Base-by-base conservation (phyloP, 2,113 vertebrate genomes). In the Megaceryle torquata region DNA sequence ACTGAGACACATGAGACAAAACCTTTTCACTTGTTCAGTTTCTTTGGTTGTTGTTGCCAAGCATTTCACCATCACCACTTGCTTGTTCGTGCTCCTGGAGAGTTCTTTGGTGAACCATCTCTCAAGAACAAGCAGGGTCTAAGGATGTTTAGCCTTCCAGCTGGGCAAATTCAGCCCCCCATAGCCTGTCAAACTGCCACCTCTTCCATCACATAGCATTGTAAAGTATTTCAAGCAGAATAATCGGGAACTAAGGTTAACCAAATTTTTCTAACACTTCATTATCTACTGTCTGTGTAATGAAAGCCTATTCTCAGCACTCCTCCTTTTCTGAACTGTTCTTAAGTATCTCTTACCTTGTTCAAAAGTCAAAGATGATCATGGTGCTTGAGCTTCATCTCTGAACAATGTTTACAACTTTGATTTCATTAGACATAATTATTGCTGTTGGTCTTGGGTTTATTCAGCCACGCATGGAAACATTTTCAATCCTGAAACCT, bases 121-220 rank as follows among this genome's bases (percentile, higher is more conserved):
- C 79, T 16, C 25, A 86, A 5, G 33, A 67, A 64, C 4, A 74
- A 83, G n/a, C 16, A 57, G 41, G 5, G 15, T 53, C 17, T 12
- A 15, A 78, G 37, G 29, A 37, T 37, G 13, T 63, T 60, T 5
- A 75, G 43, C 43, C 8, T 60, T 77, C 41, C 72, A 59, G 25
- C 19, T 64, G 48, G 64, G 13, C 19, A 41, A 67, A 89, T 63
- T 26, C n/a, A 81, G 60, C 12, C 35, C 10, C 19, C n/a, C 14
- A 22, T 0, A 13, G 37, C 44, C 11, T 24, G 15, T 33, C 1
- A 0, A 15, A n/a, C 22, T 18, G 10, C 50, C 67, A 76, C 8
- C 14, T 80, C 41, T 67, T 71, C 26, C 10, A 69, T 14, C 44
- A 31, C 0, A 6, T 11, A 50, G 29, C 11, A 57, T 1, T 43